Evolutionary conservation across 2,797 vertebrate species (phyloP).

Genomic region (Spinus olivaceus): DNA sequence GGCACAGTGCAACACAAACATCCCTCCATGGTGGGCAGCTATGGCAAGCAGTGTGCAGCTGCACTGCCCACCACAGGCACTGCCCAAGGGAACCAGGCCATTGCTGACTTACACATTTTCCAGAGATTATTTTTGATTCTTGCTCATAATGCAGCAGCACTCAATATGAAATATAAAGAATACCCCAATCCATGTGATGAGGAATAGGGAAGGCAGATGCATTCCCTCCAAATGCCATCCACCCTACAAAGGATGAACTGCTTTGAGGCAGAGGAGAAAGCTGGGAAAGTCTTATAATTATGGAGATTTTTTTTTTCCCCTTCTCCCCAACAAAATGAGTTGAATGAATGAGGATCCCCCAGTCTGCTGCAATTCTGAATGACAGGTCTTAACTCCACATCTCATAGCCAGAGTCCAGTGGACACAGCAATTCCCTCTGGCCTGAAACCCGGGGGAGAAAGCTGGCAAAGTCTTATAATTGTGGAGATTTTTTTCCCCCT

Average conservation of each 20-base stretch:
- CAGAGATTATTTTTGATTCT: not conserved
- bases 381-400: too few species aligned
- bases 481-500: not conserved
- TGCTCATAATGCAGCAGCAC: accelerated
- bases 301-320: not conserved
- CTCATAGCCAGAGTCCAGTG: too few species aligned
- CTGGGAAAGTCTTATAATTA: not conserved
- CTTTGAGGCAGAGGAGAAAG: not conserved
- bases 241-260: not conserved
- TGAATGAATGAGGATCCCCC: too few species aligned
- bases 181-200: not conserved
- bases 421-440: too few species aligned
- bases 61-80: not conserved
- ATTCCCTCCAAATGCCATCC: not conserved
- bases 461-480: not conserved
- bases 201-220: not conserved
- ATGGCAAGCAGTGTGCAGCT: not conserved
- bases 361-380: too few species aligned
- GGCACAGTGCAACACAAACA: not conserved
- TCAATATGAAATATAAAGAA: not conserved
- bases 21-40: not conserved
- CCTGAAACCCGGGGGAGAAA: not conserved
- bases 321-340: not conserved
- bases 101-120: not conserved
- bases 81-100: not conserved